These are phyloP conservation scores for Catharus fuscescens DNA, from an alignment of 2,113 vertebrate genomes.

Conservation along the genomic window DNA sequence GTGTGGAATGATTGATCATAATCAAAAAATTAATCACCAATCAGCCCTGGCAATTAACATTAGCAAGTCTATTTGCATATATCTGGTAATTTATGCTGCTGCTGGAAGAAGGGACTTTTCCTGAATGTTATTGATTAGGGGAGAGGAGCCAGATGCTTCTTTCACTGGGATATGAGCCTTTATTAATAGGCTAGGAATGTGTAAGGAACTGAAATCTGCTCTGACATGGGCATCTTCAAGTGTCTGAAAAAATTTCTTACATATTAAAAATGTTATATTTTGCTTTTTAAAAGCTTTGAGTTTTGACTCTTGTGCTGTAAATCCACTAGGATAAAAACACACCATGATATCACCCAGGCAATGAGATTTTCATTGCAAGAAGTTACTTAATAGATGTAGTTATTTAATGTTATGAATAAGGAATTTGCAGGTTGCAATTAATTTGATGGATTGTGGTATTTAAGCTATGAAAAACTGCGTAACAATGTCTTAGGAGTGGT, in stretches of 20 bases:
- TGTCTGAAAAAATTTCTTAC: neutral
- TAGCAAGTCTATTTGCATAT: conserved; percentile 73
- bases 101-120: conserved; percentile 57
- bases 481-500: neutral
- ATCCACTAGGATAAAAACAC: neutral
- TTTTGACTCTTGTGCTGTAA: neutral
- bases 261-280: neutral
- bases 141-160: conserved; percentile 55
- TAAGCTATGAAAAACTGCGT: neutral
- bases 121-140: conserved; percentile 69
- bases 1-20: conserved; percentile 72
- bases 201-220: neutral
- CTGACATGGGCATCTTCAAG: neutral
- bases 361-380: neutral
- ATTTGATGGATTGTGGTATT: neutral
- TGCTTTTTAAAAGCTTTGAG: neutral
- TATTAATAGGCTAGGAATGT: neutral
- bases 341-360: neutral
- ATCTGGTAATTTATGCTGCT: conserved; percentile 71
- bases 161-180: neutral
- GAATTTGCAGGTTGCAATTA: neutral
- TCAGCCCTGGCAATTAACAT: conserved; percentile 77
- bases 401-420: conserved; percentile 3
- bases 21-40: conserved; percentile 78
- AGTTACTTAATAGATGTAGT: neutral